These are phyloP conservation scores for Liodrosophila aerea DNA, from an alignment of 2,888 invertebrate genomes.

Conservation along the genomic window DNA sequence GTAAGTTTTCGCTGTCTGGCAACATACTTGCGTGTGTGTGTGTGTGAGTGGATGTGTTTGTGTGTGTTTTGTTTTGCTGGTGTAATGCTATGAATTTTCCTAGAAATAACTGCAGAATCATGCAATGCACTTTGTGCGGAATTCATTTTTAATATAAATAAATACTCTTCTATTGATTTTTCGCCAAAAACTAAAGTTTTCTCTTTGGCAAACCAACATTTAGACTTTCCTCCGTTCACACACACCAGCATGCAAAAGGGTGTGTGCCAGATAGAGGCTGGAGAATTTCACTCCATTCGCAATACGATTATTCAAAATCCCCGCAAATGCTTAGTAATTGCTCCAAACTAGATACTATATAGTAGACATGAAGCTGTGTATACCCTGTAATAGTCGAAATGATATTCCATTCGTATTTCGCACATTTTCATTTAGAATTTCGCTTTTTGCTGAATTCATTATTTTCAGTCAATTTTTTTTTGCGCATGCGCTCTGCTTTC, in stretches of 20 bases:
- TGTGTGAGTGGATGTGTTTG: constrained; percentile 25
- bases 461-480: constrained; percentile 58
- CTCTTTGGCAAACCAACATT: constrained; percentile 40
- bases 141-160: background rate
- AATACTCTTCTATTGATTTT: constrained; percentile 65
- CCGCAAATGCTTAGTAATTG: background rate
- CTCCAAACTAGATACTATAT: too few species aligned
- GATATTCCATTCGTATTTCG: background rate
- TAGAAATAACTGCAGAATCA: constrained; percentile 7
- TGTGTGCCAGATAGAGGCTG: constrained; percentile 37
- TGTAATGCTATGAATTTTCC: constrained; percentile 13
- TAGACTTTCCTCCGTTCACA: constrained; percentile 46
- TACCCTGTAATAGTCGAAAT: background rate
- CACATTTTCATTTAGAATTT: constrained; percentile 60
- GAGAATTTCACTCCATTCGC: background rate
- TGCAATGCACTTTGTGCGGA: background rate
- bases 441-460: constrained; percentile 39
- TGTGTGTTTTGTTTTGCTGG: constrained; percentile 17
- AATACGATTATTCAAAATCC: constrained; percentile 12
- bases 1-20: constrained; percentile 64
- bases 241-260: constrained; percentile 40
- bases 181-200: constrained; percentile 49
- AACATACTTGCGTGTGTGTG: constrained; percentile 49
- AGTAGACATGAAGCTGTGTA: background rate
- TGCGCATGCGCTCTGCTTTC: constrained; percentile 63